phyloP scores from a whole-genome alignment of 2,797 vertebrate species.

The Phyllotis vaccarum region DNA sequence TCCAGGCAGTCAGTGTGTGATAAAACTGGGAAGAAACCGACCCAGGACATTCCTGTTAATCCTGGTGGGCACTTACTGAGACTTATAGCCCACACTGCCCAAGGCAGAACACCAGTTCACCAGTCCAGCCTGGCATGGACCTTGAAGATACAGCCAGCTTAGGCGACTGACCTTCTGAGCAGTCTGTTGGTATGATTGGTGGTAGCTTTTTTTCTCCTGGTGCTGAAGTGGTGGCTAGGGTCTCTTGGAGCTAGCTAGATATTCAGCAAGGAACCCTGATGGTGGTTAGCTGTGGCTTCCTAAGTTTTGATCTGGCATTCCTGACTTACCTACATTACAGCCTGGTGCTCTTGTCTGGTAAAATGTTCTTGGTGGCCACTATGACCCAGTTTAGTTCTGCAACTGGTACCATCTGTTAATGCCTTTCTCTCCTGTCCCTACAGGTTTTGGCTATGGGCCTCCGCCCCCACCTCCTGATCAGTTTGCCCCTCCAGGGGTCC shows the following conservation, averaged over 20 bases:
- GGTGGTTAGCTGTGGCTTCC: not conserved
- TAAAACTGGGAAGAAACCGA: not conserved
- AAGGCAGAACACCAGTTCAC: not conserved
- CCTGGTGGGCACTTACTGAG: too few species aligned
- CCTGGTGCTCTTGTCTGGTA: not conserved
- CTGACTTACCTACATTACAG: not conserved
- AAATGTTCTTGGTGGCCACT: too few species aligned
- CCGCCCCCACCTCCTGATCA: conserved; percentile 96
- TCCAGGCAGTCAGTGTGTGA: not conserved
- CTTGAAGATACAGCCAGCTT: not conserved
- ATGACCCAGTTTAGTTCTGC: not conserved
- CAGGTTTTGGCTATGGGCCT: conserved; percentile 97
- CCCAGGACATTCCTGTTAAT: not conserved
- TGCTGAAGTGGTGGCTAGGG: not conserved
- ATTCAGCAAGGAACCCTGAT: not conserved
- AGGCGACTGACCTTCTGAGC: not conserved
- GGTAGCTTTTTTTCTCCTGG: not conserved
- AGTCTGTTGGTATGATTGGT: not conserved
- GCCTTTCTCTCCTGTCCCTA: not conserved
- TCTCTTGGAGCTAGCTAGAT: not conserved
- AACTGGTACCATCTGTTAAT: not conserved
- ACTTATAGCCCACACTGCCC: not conserved
- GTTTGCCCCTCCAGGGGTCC: conserved; percentile 96
- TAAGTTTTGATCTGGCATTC: too few species aligned
- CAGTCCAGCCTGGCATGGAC: too few species aligned